phyloP scores from a whole-genome alignment of 1,140 invertebrate species.

The Ericerus pela region DNA sequence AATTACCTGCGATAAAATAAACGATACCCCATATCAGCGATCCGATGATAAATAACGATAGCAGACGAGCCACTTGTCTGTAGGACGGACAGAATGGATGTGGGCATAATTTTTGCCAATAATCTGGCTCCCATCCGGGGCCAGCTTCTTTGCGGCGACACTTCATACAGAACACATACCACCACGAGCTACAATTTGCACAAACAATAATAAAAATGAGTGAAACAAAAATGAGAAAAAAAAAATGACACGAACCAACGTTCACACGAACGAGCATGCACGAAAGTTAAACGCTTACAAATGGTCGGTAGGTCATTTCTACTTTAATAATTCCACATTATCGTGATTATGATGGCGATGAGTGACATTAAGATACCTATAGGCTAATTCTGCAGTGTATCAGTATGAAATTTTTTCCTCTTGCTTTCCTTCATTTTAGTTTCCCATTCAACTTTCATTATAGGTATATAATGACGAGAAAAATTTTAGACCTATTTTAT shows the following conservation, averaged over 20 bases:
- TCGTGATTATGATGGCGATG: background rate
- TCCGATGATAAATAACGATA: slow-evolving; percentile 51
- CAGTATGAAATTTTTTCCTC: background rate
- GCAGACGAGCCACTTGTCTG: slow-evolving; percentile 52
- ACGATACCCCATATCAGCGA: slow-evolving; percentile 59
- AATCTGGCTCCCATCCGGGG: slow-evolving; percentile 58
- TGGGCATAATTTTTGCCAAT: slow-evolving; percentile 58
- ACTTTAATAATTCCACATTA: background rate
- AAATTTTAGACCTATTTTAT: too few relatives aligned
- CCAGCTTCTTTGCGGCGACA: slow-evolving; percentile 49
- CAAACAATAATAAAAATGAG: background rate
- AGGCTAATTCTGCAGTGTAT: background rate
- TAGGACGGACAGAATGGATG: slow-evolving; percentile 66
- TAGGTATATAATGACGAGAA: background rate
- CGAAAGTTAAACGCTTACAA: background rate
- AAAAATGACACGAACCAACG: background rate
- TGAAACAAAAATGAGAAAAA: too few relatives aligned
- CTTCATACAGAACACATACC: slow-evolving; percentile 51
- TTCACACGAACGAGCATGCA: background rate
- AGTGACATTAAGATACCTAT: background rate
- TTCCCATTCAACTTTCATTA: background rate
- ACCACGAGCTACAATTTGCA: slow-evolving; percentile 44
- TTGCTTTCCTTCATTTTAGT: background rate
- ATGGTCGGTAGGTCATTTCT: background rate
- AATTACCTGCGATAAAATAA: slow-evolving; percentile 42